These are phyloP conservation scores for Eremobia ochroleuca DNA, from an alignment of 2,888 invertebrate genomes.

Conservation along the genomic window DNA sequence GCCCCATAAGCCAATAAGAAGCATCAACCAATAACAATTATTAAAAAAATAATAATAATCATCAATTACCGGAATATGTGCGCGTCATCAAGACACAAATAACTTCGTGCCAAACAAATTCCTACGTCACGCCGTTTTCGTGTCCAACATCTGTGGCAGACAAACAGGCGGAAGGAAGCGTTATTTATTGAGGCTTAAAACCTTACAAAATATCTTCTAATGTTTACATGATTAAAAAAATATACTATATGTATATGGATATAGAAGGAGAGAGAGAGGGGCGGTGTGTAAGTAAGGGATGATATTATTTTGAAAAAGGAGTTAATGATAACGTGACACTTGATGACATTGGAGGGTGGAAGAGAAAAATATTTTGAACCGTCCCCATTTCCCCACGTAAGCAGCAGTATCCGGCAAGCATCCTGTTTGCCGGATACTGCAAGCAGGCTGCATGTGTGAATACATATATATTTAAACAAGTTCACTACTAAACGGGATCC, in stretches of 20 bases:
- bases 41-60: not conserved
- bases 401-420: no score
- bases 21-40: not conserved
- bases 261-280: not conserved
- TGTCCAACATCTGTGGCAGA: constrained; percentile 17
- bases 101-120: constrained; percentile 16
- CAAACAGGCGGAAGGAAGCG: constrained; percentile 2
- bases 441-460: no score
- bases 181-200: not conserved
- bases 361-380: not conserved
- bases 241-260: no score
- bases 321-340: not conserved
- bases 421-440: no score
- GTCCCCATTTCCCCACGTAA: not conserved
- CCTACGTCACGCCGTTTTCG: constrained; percentile 10
- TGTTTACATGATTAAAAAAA: not conserved
- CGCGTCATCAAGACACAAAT: constrained; percentile 13
- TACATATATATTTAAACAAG: no score
- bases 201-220: not conserved
- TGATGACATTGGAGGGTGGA: constrained; percentile 2
- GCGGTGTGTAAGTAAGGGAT: not conserved
- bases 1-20: not conserved
- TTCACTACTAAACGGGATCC: no score
- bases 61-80: constrained; percentile 8
- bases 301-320: not conserved